Conservation (phyloP, 2,113 vertebrate genomes). For the Lamprotornis superbus region DNA sequence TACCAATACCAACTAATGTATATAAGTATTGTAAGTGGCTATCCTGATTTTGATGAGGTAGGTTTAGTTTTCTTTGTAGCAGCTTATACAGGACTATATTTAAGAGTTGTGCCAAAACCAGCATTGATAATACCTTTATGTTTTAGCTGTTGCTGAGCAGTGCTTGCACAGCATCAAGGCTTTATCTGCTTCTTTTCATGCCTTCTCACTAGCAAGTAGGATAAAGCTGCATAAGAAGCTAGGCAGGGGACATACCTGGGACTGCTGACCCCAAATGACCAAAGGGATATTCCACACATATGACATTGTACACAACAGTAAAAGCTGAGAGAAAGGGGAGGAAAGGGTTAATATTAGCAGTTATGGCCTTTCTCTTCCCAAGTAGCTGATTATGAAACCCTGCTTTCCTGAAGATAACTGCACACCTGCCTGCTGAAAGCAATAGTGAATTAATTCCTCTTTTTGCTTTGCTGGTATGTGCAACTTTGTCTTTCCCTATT, state of each 20-base stretch:
- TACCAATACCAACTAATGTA: not conserved
- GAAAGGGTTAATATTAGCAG: not conserved
- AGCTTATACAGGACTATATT: not conserved
- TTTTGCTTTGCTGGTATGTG: not conserved
- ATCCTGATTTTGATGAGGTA: not conserved
- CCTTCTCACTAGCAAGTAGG: accelerated
- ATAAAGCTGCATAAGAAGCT: not conserved
- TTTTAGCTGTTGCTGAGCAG: not conserved
- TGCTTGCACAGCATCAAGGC: accelerated
- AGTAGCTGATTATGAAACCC: not conserved
- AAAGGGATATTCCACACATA: not conserved
- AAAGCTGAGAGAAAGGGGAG: not conserved
- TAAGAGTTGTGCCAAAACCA: not conserved
- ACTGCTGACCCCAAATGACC: not conserved
- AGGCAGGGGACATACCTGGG: not conserved
- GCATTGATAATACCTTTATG: accelerated
- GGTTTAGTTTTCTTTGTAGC: not conserved
- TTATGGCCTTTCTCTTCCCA: not conserved
- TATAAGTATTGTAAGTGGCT: not conserved
- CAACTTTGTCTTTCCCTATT: not conserved
- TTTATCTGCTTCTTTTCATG: not conserved
- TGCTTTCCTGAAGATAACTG: not conserved
- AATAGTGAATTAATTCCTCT: not conserved
- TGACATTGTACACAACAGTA: not conserved
- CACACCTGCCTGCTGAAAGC: not conserved